phyloP scores from a whole-genome alignment of 2,113 vertebrate species.

The Bujurquina vittata region DNA sequence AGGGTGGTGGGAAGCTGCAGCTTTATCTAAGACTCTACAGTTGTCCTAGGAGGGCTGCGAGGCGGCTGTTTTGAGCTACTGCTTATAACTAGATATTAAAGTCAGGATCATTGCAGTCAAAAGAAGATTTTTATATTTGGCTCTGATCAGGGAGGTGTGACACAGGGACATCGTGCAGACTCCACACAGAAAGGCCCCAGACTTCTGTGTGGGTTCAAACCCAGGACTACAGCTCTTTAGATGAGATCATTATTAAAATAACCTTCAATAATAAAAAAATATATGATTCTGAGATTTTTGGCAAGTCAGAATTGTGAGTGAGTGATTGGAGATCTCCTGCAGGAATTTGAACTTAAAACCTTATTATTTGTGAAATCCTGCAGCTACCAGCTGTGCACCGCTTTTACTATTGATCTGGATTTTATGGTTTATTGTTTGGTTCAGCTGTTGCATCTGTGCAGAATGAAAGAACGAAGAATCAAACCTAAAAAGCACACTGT shows the following conservation, averaged over 20 bases:
- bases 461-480: neutral
- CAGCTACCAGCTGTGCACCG: neutral
- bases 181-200: neutral
- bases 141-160: neutral
- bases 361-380: neutral
- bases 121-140: neutral
- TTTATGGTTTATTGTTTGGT: neutral
- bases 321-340: neutral
- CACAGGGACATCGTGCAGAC: neutral
- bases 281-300: neutral
- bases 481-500: neutral
- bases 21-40: neutral
- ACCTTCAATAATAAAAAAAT: no score
- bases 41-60: neutral
- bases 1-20: neutral
- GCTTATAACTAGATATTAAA: neutral
- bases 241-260: no score
- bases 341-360: neutral
- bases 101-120: neutral
- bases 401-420: neutral
- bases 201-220: neutral
- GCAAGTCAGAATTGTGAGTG: neutral
- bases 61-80: neutral
- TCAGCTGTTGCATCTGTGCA: neutral
- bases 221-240: no score